Evolutionary conservation across 2,888 invertebrate species (phyloP), one percentile per base, ranked within the genome.

Genomic region (Fragum sueziense): DNA sequence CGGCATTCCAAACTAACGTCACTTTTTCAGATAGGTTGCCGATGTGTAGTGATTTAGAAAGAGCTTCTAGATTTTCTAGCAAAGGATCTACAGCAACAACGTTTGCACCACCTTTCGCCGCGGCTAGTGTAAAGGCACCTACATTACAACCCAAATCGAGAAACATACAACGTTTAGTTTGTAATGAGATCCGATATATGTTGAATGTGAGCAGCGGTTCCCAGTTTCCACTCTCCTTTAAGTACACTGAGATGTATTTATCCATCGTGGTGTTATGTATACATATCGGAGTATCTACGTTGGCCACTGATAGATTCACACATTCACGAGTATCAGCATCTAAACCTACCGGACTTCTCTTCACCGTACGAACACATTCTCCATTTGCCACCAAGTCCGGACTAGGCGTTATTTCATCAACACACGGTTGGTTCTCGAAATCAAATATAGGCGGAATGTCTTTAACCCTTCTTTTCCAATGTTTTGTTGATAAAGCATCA

Each of bases 91-190:
- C 74, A 29, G 84, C 75, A 9, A 80, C 77, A 6, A 80, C 84
- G 29, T 67, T 68, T n/a, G 52, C 33, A 9, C 74, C 70, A n/a
- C 72, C 9, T 22, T 59, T 62, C 2, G 79, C 74, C 11, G 73
- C 70, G 17, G 51, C 61, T 29, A 83, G n/a, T 25, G 77, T 70
- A 34, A 72, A 83, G n/a, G 74, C 65, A 11, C 83, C 83, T 14
- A 83, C 65, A 61, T 80, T 80, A 37, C 73, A 77, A 0, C 80
- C 78, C 51, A 84, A 25, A 57, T 84, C 84, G 9, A 84, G 34
- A 25, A 80, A 59, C 41, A 70, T 62, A 17, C 29, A n/a, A 20
- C 59, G 69, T 20, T 59, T 76, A 17, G 72, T 25, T 7, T 31
- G 25, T 27, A 34, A 14, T n/a, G 81, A 25, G 9, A 74, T 47